These are phyloP conservation scores for Cheilosia soror DNA, from an alignment of 2,888 invertebrate species.

Conservation along the genomic window DNA sequence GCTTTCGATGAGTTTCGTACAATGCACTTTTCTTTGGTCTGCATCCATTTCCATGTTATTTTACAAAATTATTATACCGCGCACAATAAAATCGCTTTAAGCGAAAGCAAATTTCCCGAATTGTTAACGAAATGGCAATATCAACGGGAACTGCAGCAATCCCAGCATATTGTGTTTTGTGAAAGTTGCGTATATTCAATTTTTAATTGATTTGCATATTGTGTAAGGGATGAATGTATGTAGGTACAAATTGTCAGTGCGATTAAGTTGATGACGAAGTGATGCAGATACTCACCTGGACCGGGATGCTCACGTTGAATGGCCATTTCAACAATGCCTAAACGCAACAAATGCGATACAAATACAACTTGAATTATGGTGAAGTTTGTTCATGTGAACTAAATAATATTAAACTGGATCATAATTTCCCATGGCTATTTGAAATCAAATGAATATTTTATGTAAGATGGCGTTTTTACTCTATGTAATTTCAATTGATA, in stretches of 20 bases:
- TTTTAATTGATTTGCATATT: conserved; percentile 38
- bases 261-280: conserved; percentile 16
- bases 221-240: not conserved
- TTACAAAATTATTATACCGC: conserved; percentile 19
- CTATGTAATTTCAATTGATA: too few relatives aligned
- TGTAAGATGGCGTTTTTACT: too few relatives aligned
- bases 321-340: too few relatives aligned
- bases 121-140: conserved; percentile 33
- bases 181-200: conserved; percentile 32
- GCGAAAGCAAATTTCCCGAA: conserved; percentile 34
- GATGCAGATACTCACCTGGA: too few relatives aligned
- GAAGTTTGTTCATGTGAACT: too few relatives aligned
- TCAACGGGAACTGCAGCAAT: not conserved
- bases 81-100: conserved; percentile 22
- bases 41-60: conserved; percentile 4
- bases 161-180: conserved; percentile 19
- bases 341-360: too few relatives aligned
- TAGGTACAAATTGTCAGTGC: conserved; percentile 26
- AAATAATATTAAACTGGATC: too few relatives aligned
- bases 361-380: too few relatives aligned
- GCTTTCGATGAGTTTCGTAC: conserved; percentile 20
- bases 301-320: too few relatives aligned
- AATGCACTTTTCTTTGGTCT: not conserved
- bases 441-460: too few relatives aligned
- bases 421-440: too few relatives aligned